Percentiles rank a stretch among this genome's conserved stretches.
Evolutionary conservation across 2,888 invertebrate genomes (phyloP).

Genomic region (Polydrusus pterygomalis): DNA sequence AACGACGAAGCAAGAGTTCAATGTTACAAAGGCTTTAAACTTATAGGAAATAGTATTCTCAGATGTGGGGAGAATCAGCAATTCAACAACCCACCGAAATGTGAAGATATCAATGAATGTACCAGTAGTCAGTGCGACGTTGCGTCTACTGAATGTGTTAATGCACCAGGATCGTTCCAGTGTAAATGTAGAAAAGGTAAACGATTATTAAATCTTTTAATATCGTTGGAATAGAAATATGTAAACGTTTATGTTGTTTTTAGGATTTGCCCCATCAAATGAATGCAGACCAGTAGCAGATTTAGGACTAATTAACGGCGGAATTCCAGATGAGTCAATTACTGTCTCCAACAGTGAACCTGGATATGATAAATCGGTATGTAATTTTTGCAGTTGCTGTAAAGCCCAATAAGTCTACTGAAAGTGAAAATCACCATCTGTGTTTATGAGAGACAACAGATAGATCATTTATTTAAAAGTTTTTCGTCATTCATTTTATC

Average conservation of each 20-base stretch:
- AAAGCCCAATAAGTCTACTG: too few relatives aligned
- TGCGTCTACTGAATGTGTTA: conserved; percentile 92
- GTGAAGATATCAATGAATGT: conserved; percentile 95
- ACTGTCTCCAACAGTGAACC: conserved; percentile 88
- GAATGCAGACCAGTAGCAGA: conserved; percentile 94
- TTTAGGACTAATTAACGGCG: conserved; percentile 90
- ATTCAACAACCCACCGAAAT: conserved; percentile 89
- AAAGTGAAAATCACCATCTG: too few relatives aligned
- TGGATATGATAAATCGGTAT: conserved; percentile 88
- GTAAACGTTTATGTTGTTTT: neutral
- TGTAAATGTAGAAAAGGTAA: conserved; percentile 86
- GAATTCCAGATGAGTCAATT: conserved; percentile 92
- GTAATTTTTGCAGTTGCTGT: conserved; percentile 59
- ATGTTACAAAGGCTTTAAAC: conserved; percentile 86
- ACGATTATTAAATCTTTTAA: neutral
- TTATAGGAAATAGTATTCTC: conserved; percentile 88
- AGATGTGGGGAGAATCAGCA: conserved; percentile 89
- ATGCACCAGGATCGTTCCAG: conserved; percentile 90
- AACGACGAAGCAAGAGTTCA: conserved; percentile 95
- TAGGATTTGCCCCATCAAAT: conserved; percentile 85
- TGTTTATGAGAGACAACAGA: too few relatives aligned
- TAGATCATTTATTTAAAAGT: too few relatives aligned
- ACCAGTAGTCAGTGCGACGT: conserved; percentile 91
- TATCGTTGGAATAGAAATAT: neutral
- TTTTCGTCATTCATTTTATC: too few relatives aligned